Evolutionary conservation across 2,113 vertebrate genomes (phyloP).

Genomic region (Oxyura jamaicensis): DNA sequence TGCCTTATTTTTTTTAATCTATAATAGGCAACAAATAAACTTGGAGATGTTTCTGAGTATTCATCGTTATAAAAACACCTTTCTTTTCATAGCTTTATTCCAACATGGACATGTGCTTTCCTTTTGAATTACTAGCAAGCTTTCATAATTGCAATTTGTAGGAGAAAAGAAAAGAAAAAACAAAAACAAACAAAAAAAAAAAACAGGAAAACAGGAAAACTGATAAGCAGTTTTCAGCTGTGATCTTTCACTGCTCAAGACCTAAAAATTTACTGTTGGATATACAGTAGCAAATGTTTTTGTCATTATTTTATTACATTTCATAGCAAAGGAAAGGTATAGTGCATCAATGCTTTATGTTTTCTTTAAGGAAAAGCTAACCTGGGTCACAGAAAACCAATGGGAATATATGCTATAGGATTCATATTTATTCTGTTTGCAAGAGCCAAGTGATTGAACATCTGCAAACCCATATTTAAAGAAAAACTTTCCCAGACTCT

Average conservation of each 20-base stretch:
- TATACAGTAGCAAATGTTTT: slow-evolving; percentile 45
- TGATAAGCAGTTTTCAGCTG: neutral
- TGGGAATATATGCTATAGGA: slow-evolving; percentile 18
- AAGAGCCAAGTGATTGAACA: slow-evolving; percentile 32
- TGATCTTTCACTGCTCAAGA: neutral
- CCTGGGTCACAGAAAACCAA: neutral
- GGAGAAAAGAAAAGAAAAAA: neutral
- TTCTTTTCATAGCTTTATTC: neutral
- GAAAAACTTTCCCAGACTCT: slow-evolving; percentile 48
- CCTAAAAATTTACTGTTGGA: neutral
- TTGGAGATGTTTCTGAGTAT: neutral
- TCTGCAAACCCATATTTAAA: slow-evolving; percentile 23
- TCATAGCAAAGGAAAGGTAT: slow-evolving; percentile 4
- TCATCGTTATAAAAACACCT: neutral
- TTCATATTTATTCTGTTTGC: slow-evolving; percentile 36
- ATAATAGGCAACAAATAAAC: neutral
- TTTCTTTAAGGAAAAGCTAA: slow-evolving; percentile 36
- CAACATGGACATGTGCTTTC: neutral
- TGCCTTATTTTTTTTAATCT: neutral
- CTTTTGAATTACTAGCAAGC: neutral
- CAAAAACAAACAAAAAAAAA: too few species aligned
- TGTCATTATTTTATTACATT: slow-evolving; percentile 49
- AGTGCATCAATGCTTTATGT: neutral
- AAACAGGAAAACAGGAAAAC: neutral
- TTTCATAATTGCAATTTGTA: neutral